A percentile compares a stretch with the other conserved stretches of the same genome.
phyloP scores from a whole-genome alignment of 53 echinoderm and acorn worm species.

The Paracentrotus lividus region DNA sequence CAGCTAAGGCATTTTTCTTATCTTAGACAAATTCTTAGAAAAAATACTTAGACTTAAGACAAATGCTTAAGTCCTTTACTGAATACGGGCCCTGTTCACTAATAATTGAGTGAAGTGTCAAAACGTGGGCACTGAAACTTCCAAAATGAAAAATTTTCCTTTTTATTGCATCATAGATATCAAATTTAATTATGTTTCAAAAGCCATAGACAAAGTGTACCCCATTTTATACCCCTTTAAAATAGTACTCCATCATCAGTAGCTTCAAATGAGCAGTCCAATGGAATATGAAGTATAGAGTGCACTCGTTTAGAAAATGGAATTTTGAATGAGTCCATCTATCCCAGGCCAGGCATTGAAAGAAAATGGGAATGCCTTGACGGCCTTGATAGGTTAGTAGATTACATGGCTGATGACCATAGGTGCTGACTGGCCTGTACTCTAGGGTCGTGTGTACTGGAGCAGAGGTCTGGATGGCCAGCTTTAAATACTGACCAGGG shows the following conservation, averaged over 20 bases:
- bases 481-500: background rate
- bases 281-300: background rate
- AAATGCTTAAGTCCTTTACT: too few species aligned
- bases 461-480: background rate
- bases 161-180: background rate
- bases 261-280: background rate
- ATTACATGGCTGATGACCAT: conserved; percentile 10
- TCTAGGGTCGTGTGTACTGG: background rate
- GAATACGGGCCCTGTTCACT: too few species aligned
- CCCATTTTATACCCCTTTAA: background rate
- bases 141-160: background rate
- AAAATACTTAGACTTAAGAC: too few species aligned
- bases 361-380: conserved; percentile 15
- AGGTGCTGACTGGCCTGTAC: background rate
- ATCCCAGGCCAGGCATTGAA: conserved; percentile 27
- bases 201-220: background rate
- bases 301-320: conserved; percentile 25
- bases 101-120: too few species aligned
- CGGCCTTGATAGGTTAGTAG: background rate
- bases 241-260: conserved; percentile 8
- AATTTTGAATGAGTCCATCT: conserved; percentile 41
- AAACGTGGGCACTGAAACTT: too few species aligned
- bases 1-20: too few species aligned
- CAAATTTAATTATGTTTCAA: background rate
- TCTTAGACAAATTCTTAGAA: too few species aligned